Base-by-base conservation (phyloP, 2,113 vertebrate species). In the Cinclus cinclus region DNA sequence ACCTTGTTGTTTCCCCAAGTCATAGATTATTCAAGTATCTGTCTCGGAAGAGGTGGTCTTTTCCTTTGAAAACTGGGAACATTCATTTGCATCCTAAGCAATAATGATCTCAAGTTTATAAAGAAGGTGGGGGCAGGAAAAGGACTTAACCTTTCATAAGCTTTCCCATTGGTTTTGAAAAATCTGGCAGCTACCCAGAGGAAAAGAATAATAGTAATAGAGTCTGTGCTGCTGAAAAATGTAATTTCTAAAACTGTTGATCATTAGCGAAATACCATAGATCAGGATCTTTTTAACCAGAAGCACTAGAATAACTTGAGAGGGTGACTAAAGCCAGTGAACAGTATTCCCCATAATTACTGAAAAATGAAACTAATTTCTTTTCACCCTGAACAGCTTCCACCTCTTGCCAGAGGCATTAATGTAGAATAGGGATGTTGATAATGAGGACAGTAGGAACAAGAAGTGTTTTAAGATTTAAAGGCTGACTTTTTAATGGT, bases 291-390 rank as follows among this genome's bases (percentile, higher is more conserved):
- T 95, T 92, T 94, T 94, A 92, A 97, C 83, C 94, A 97, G 88
- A 75, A 97, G 88, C 90, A 69, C 63, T 91, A 82, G 88, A 95
- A 69, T 87, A 94, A 96, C 95, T 93, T 70, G 83, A 91, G 94
- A 96, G 74, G 76, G 63, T 50, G 58, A 77, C 94, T 96, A 68
- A 90, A 97, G 95, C 62, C 92, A 92, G 64, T 2, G 62, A 95
- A 94, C 68, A 91, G 68, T 92, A 95, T 95, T 95, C 68, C 65
- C 50, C 47, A 31, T 92, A 96, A 97, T 97, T 97, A 97, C 95
- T 91, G 86, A 73, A 92, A 95, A 97, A 95, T 79, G 53, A 94
- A 96, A 95, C 90, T 94, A 91, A 96, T 97, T 96, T 96, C 87
- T 93, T 95, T 92, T 84, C 88, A 95, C 95, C 91, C 94, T 82